Percentiles rank a stretch among this genome's conserved stretches.
Conservation (phyloP, 2,888 invertebrate genomes). For the Eupithecia tripunctaria region DNA sequence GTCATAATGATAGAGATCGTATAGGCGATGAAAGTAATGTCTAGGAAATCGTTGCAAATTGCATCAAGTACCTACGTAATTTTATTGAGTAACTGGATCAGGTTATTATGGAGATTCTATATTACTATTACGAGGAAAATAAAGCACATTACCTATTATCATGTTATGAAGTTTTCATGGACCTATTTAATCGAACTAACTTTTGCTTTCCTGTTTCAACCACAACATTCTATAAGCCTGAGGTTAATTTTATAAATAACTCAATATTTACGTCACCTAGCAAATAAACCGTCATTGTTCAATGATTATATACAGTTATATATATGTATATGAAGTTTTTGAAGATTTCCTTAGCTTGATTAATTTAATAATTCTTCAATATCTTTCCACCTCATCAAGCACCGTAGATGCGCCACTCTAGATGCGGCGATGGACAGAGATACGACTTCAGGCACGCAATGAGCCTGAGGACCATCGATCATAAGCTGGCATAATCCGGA, state of each 20-base stretch:
- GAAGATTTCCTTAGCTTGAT: too few relatives aligned
- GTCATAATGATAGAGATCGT: constrained; percentile 39
- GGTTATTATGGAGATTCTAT: neutral
- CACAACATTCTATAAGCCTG: neutral
- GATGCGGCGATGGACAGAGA: too few relatives aligned
- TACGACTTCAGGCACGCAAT: too few relatives aligned
- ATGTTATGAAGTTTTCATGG: too few relatives aligned
- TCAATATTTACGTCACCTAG: neutral
- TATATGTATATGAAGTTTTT: too few relatives aligned
- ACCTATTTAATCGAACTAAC: neutral
- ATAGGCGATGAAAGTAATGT: constrained; percentile 23
- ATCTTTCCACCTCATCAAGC: too few relatives aligned
- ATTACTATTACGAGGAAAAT: neutral
- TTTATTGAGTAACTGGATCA: constrained; percentile 11
- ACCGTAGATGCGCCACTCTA: too few relatives aligned
- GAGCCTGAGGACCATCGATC: too few relatives aligned
- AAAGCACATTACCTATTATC: too few relatives aligned
- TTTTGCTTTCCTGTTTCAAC: neutral
- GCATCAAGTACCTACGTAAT: constrained; percentile 19
- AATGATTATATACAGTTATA: too few relatives aligned
- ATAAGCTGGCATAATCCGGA: too few relatives aligned
- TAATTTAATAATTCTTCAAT: too few relatives aligned
- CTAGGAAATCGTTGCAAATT: constrained; percentile 29
- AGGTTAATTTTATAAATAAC: neutral
- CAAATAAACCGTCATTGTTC: neutral